These are phyloP conservation scores for Brienomyrus longianalis DNA, from an alignment of 2,113 vertebrate genomes.

Conservation along the genomic window DNA sequence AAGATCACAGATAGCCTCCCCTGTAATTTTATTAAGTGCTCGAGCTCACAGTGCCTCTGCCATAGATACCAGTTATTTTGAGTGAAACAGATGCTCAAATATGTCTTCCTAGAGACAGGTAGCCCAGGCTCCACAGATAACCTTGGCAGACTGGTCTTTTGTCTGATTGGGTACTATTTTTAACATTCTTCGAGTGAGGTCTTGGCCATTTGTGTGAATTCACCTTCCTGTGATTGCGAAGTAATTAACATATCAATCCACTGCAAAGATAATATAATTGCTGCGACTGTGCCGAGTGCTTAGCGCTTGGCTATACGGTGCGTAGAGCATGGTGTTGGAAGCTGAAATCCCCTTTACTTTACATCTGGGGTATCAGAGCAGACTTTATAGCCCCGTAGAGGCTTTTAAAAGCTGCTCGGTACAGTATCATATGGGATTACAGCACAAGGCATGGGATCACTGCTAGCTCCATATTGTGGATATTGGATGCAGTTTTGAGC, in stretches of 20 bases:
- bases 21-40: not conserved
- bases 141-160: not conserved
- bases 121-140: too few species aligned
- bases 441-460: not conserved
- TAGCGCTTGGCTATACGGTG: not conserved
- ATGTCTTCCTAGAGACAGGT: not conserved
- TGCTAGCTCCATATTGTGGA: not conserved
- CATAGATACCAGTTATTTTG: not conserved
- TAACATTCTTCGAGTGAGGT: not conserved
- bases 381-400: not conserved
- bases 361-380: not conserved
- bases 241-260: not conserved
- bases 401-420: not conserved
- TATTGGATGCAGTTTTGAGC: not conserved
- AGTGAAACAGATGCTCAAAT: not conserved
- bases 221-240: not conserved
- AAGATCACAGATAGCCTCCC: not conserved
- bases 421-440: not conserved
- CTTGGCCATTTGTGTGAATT: not conserved
- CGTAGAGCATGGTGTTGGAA: not conserved
- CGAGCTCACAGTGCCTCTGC: not conserved
- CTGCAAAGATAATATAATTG: not conserved
- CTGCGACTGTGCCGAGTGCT: not conserved
- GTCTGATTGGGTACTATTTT: not conserved
- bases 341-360: not conserved